Percentiles rank a stretch among this genome's conserved stretches.
Evolutionary conservation across 2,888 invertebrate genomes (phyloP).

Genomic region (Tryphoninae sp.): DNA sequence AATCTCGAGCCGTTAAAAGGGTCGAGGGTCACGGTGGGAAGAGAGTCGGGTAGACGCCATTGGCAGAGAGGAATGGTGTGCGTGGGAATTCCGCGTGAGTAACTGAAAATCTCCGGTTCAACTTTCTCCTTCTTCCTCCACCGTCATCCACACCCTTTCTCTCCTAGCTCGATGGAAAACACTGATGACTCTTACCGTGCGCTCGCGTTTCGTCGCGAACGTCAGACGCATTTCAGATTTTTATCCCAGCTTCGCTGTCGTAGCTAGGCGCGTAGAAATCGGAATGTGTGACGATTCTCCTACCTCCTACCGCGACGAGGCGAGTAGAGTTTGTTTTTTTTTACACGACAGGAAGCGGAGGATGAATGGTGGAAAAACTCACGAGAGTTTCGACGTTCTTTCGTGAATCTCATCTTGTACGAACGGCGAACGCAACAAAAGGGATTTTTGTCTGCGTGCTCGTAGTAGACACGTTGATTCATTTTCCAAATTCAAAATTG

Average conservation of each 20-base stretch:
- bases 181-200: constrained; percentile 50
- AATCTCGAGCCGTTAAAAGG: constrained; percentile 27
- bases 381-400: constrained; percentile 5
- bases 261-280: constrained; percentile 9
- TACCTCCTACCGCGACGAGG: too few relatives aligned
- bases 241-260: background rate
- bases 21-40: constrained; percentile 4
- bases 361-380: constrained; percentile 9
- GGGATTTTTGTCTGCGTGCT: background rate
- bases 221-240: constrained; percentile 40
- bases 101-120: constrained; percentile 36
- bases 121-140: constrained; percentile 2
- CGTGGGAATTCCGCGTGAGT: constrained; percentile 12
- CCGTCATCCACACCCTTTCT: constrained; percentile 9
- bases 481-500: constrained; percentile 1
- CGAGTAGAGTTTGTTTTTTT: too few relatives aligned
- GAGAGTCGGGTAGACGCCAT: background rate
- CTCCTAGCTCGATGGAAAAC: constrained; percentile 33
- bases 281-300: background rate
- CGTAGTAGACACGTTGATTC: background rate
- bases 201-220: constrained; percentile 11
- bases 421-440: constrained; percentile 5
- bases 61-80: constrained; percentile 1
- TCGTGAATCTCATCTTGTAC: background rate
- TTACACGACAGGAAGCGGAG: too few relatives aligned